Evolutionary conservation across 2,888 invertebrate genomes (phyloP).

Genomic region (Plusia festucae): DNA sequence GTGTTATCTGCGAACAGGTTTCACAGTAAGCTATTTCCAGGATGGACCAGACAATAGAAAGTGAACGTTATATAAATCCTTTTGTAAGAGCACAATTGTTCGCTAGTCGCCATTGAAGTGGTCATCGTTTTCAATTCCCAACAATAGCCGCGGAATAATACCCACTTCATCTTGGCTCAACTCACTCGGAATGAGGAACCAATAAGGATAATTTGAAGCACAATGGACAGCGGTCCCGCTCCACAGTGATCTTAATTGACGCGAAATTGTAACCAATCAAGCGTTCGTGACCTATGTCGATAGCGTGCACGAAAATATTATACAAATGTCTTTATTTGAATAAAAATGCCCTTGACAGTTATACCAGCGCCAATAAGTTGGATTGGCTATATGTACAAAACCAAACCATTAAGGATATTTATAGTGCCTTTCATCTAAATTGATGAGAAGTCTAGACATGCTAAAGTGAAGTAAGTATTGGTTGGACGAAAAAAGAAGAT

Average conservation of each 20-base stretch:
- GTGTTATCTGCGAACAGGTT: background rate
- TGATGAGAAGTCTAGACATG: constrained; percentile 55
- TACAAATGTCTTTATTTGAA: constrained; percentile 49
- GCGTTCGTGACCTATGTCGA: constrained; percentile 71
- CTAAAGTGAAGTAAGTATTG: constrained; percentile 24
- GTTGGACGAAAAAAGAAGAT: constrained; percentile 49
- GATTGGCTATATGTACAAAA: constrained; percentile 17
- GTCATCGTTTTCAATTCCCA: constrained; percentile 46
- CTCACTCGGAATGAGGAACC: constrained; percentile 78
- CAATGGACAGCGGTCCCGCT: constrained; percentile 71
- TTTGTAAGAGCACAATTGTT: constrained; percentile 46
- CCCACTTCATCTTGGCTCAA: constrained; percentile 47
- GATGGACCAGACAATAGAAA: constrained; percentile 29
- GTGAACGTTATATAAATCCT: constrained; percentile 37
- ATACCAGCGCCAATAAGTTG: constrained; percentile 19
- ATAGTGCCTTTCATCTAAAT: constrained; percentile 42
- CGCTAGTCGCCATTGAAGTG: constrained; percentile 39
- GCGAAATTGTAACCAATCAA: constrained; percentile 86
- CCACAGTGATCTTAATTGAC: constrained; percentile 78
- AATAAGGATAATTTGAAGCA: constrained; percentile 83
- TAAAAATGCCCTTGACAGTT: constrained; percentile 51
- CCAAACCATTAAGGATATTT: constrained; percentile 37
- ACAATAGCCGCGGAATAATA: constrained; percentile 55
- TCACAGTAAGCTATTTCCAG: background rate
- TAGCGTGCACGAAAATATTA: constrained; percentile 61